Evolutionary conservation across 2,888 invertebrate species (phyloP).

Genomic region (Tineola bisselliella): DNA sequence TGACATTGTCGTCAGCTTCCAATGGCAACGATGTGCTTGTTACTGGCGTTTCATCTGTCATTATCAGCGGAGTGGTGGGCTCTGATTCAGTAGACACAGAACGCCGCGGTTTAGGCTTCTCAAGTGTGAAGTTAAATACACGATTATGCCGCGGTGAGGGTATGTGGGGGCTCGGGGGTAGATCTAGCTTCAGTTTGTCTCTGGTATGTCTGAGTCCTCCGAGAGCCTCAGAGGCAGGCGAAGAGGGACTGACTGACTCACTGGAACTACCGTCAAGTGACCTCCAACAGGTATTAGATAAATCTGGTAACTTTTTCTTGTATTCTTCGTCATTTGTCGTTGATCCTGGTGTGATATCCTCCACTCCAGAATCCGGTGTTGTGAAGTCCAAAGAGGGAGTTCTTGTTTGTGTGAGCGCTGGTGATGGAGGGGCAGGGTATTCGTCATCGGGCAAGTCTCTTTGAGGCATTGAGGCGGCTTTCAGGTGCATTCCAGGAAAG

Average conservation of each 20-base stretch:
- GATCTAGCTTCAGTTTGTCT: constrained; percentile 75
- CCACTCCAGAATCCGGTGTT: constrained; percentile 71
- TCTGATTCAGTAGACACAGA: constrained; percentile 19
- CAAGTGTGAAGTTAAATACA: constrained; percentile 54
- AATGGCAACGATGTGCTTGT: constrained; percentile 34
- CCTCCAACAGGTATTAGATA: constrained; percentile 27
- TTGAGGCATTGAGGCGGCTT: constrained; percentile 31
- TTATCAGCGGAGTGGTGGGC: constrained; percentile 40
- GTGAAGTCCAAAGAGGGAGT: constrained; percentile 57
- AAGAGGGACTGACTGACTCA: constrained; percentile 55
- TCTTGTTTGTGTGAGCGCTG: constrained; percentile 26
- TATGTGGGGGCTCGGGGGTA: constrained; percentile 67
- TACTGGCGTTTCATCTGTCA: constrained; percentile 54
- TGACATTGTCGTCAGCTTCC: constrained; percentile 32
- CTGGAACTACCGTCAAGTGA: constrained; percentile 49
- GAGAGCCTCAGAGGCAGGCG: constrained; percentile 36
- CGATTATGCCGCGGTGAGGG: constrained; percentile 42
- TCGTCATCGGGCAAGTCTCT: constrained; percentile 28
- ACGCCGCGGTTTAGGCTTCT: constrained; percentile 40
- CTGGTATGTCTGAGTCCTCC: constrained; percentile 79
- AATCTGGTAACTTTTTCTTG: neutral
- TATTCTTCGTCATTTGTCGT: constrained; percentile 16
- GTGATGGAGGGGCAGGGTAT: constrained; percentile 29
- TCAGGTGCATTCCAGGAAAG: constrained; percentile 71
- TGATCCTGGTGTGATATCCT: constrained; percentile 68